Percentiles rank a stretch among this genome's conserved stretches.
Evolutionary conservation across 2,797 vertebrate species (phyloP).

Genomic region (Dermochelys coriacea): DNA sequence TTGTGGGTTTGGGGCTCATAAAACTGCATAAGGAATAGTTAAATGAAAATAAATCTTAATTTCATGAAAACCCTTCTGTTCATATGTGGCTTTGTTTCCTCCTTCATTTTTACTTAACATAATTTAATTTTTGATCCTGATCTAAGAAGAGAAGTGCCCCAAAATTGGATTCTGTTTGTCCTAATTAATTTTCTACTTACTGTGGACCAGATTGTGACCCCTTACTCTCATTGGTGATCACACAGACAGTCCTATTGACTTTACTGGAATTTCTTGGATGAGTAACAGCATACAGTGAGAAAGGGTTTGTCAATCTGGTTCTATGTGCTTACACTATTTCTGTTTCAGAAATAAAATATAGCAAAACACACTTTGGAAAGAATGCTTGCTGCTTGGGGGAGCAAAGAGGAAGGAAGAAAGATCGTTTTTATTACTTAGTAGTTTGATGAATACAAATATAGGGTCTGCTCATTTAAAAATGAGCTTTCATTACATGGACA

Average conservation of each 20-base stretch:
- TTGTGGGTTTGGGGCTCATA: neutral
- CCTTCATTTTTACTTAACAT: neutral
- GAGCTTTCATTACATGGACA: neutral
- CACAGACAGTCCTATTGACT: neutral
- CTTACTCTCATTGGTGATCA: neutral
- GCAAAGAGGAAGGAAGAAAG: neutral
- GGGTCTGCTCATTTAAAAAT: neutral
- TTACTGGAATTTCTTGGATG: neutral
- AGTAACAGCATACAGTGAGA: neutral
- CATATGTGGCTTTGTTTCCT: neutral
- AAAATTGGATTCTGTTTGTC: neutral
- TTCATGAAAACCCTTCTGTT: neutral
- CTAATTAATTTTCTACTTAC: neutral
- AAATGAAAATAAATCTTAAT: neutral
- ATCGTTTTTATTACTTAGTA: neutral
- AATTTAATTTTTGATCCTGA: neutral
- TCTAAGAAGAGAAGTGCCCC: neutral
- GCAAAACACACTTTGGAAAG: neutral
- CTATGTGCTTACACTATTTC: neutral
- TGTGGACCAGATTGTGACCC: neutral
- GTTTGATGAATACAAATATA: neutral
- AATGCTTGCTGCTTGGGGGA: fast-evolving
- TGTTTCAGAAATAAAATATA: neutral
- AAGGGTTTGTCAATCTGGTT: neutral
- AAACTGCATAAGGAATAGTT: neutral